Conservation (phyloP, 2,797 vertebrate genomes). For the Mastacembelus armatus region DNA sequence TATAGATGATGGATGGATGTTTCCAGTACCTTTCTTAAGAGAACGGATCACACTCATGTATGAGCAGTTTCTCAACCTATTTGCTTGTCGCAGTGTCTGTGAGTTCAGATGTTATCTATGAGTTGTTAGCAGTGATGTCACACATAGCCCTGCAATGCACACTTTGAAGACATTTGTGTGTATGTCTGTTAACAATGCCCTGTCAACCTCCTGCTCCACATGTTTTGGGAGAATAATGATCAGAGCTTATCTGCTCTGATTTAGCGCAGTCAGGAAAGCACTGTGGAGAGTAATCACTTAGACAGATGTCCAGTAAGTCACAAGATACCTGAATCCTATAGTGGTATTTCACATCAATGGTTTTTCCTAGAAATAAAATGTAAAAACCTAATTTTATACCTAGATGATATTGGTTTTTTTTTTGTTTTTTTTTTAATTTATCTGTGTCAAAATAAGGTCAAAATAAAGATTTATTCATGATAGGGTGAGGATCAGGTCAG, state of each 20-base stretch:
- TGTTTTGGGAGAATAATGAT: conserved; percentile 14
- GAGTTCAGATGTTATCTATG: no score
- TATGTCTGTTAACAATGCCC: neutral
- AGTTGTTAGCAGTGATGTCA: no score
- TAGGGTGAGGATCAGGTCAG: neutral
- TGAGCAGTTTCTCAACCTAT: no score
- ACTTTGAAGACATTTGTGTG: neutral
- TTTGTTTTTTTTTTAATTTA: no score
- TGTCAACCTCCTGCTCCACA: conserved; percentile 15
- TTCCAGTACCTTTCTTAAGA: no score
- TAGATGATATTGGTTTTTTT: neutral
- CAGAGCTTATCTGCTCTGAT: conserved; percentile 31
- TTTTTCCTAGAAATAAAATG: no score
- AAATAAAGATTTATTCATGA: neutral
- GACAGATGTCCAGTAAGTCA: neutral
- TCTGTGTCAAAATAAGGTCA: neutral
- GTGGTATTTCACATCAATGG: neutral
- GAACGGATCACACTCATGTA: no score
- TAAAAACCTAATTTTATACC: neutral
- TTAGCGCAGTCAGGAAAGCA: conserved; percentile 12
- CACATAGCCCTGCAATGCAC: neutral
- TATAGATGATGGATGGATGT: no score
- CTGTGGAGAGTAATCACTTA: neutral
- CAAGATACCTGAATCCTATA: no score
- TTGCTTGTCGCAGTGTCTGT: no score